Conservation (phyloP, 2,113 vertebrate species). For the Monarcha castaneiventris region DNA sequence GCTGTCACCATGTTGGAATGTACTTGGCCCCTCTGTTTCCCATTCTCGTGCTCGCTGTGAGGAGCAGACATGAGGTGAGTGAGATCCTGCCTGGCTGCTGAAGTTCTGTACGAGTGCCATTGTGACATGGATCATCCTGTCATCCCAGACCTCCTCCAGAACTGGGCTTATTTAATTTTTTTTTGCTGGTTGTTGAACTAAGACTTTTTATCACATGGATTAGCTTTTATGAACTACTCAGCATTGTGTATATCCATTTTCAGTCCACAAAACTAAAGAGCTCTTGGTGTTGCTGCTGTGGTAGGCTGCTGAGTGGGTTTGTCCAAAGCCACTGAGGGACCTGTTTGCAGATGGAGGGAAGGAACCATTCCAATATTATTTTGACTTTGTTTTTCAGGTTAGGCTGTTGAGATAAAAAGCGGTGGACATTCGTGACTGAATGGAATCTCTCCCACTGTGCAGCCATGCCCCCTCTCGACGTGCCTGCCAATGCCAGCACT, state of each 20-base stretch:
- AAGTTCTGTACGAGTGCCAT: not conserved
- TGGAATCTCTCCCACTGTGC: constrained; percentile 68
- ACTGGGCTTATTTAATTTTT: not conserved
- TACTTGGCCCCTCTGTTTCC: not conserved
- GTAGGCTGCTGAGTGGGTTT: not conserved
- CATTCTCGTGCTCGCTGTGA: not conserved
- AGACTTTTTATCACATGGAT: not conserved
- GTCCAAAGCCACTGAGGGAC: not conserved
- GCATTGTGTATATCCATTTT: fast-evolving
- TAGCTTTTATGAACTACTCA: not conserved
- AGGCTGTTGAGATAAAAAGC: constrained; percentile 81
- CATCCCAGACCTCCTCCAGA: not conserved
- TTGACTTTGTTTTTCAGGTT: constrained; percentile 71
- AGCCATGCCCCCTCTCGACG: constrained; percentile 69
- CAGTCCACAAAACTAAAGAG: not conserved
- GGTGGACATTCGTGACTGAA: constrained; percentile 68
- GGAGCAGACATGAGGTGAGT: fast-evolving
- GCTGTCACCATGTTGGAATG: fast-evolving
- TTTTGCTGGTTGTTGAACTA: not conserved
- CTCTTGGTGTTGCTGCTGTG: not conserved
- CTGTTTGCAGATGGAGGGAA: not conserved
- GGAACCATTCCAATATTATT: not conserved
- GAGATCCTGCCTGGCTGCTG: not conserved
- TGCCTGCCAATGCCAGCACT: constrained; percentile 77
- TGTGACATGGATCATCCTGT: not conserved